Percentiles rank a stretch among this genome's conserved stretches.
Conservation (phyloP, 2,113 vertebrate genomes). For the Sylvicapra grimmia region DNA sequence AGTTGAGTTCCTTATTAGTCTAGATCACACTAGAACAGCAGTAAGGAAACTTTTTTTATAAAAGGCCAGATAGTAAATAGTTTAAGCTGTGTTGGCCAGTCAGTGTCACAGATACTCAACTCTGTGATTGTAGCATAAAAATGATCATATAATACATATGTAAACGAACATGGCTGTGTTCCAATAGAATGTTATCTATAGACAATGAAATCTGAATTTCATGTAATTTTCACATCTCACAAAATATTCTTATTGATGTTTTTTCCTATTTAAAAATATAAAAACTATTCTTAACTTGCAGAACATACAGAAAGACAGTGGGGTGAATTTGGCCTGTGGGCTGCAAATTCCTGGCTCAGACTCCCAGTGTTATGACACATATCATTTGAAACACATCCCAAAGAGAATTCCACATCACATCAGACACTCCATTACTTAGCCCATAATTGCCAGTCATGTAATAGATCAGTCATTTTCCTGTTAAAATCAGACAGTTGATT, state of each 20-base stretch:
- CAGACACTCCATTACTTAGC: not conserved
- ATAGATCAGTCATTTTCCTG: not conserved
- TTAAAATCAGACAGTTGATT: conserved; percentile 26
- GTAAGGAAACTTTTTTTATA: not conserved
- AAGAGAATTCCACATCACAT: not conserved
- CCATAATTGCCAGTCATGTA: not conserved
- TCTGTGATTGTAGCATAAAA: not conserved
- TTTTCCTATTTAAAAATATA: not conserved
- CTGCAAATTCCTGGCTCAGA: not conserved
- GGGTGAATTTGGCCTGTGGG: not conserved
- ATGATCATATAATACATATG: not conserved
- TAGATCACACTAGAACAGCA: not conserved
- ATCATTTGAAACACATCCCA: not conserved
- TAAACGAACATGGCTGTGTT: not conserved
- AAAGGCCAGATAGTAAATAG: not conserved
- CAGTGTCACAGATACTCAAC: not conserved
- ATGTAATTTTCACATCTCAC: not conserved
- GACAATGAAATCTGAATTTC: conserved; percentile 1
- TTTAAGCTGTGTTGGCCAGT: not conserved
- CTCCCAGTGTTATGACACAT: not conserved
- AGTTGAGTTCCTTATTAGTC: not conserved
- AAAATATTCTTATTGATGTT: conserved; percentile 12
- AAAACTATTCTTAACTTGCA: not conserved
- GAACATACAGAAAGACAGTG: not conserved
- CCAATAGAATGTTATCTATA: not conserved